Evolutionary conservation across 2,888 invertebrate genomes (phyloP).

Genomic region (Eumacrocentrus americanus): DNA sequence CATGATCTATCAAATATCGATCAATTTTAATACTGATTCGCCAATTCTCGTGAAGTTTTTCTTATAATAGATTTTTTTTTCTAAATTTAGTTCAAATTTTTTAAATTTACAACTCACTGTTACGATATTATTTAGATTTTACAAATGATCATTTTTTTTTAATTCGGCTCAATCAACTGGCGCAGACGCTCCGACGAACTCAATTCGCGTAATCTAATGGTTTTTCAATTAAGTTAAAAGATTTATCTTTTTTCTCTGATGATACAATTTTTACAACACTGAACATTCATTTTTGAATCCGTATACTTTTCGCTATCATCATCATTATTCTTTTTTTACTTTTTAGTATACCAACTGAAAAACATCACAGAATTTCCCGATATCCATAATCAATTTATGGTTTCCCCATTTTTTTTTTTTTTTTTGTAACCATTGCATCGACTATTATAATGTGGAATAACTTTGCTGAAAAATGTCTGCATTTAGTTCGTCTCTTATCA

Average conservation of each 20-base stretch:
- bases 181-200: slow-evolving; percentile 25
- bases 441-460: slow-evolving; percentile 51
- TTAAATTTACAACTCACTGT: neutral
- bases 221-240: slow-evolving; percentile 19
- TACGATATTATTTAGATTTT: neutral
- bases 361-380: slow-evolving; percentile 61
- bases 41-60: slow-evolving; percentile 5
- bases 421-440: slow-evolving; percentile 34
- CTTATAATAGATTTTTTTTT: neutral
- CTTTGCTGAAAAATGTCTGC: slow-evolving; percentile 25
- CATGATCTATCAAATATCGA: no score
- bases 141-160: no score
- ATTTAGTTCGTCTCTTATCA: slow-evolving; percentile 49
- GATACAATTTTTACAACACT: slow-evolving; percentile 47
- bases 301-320: slow-evolving; percentile 49
- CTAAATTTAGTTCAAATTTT: neutral
- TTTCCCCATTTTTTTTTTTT: slow-evolving; percentile 33
- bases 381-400: slow-evolving; percentile 51
- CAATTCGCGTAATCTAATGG: slow-evolving; percentile 29
- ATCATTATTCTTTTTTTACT: slow-evolving; percentile 31
- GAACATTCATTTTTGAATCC: slow-evolving; percentile 57
- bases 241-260: slow-evolving; percentile 30
- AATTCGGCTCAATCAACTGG: slow-evolving; percentile 42
- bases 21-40: slow-evolving; percentile 30
- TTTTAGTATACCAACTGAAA: slow-evolving; percentile 56